Evolutionary conservation across 1,140 invertebrate genomes (phyloP).

Genomic region (Holcopasites calliopsidis): DNA sequence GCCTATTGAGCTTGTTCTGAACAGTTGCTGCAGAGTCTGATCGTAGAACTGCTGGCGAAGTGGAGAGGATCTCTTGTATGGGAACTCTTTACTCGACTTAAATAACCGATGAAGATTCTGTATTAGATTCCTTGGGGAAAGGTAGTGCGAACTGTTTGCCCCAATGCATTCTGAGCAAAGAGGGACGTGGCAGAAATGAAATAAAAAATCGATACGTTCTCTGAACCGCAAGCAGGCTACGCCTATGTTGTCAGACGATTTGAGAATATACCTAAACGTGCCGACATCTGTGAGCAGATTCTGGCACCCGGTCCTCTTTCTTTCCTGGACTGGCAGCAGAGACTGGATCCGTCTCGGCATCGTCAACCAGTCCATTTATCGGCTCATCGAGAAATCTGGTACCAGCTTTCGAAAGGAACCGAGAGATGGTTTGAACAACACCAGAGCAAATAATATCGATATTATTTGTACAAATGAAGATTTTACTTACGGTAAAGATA

Average conservation of each 20-base stretch:
- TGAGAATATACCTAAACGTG: slow-evolving; percentile 59
- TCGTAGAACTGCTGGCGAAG: background rate
- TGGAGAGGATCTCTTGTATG: background rate
- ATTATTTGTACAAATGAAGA: too few species aligned
- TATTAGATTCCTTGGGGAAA: too few species aligned
- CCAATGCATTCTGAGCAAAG: background rate
- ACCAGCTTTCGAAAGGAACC: slow-evolving; percentile 70
- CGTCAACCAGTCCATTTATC: slow-evolving; percentile 69
- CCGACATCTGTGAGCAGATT: slow-evolving; percentile 77
- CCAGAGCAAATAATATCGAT: too few species aligned
- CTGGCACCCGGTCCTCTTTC: slow-evolving; percentile 67
- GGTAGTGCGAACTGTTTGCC: background rate
- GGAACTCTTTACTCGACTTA: background rate
- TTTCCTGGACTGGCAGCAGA: slow-evolving; percentile 63
- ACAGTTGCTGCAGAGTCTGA: background rate
- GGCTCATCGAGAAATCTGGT: slow-evolving; percentile 65
- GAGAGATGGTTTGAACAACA: slow-evolving; percentile 72
- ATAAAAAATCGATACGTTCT: slow-evolving; percentile 1
- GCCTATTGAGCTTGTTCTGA: background rate
- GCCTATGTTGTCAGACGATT: background rate
- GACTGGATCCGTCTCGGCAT: slow-evolving; percentile 44
- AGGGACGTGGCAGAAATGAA: background rate
- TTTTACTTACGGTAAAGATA: background rate
- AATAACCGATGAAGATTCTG: background rate
- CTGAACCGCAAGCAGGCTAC: background rate